Conservation (phyloP, 2,113 vertebrate genomes). For the Steatornis caripensis region DNA sequence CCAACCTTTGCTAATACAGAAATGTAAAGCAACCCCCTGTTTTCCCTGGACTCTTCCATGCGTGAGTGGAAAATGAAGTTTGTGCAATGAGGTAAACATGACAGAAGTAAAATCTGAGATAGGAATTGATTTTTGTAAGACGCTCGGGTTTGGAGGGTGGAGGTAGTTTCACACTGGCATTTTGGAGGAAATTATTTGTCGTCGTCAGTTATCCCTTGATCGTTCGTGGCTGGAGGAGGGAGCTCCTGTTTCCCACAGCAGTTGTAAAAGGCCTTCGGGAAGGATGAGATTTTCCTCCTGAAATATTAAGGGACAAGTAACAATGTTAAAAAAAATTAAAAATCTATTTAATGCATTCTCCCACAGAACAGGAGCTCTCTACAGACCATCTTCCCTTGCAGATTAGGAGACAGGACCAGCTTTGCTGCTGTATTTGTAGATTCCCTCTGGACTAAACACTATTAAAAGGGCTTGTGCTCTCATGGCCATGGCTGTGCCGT, state of each 20-base stretch:
- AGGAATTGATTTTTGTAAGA: neutral
- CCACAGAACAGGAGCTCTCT: neutral
- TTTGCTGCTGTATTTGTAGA: neutral
- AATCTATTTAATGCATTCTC: neutral
- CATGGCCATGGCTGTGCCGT: neutral
- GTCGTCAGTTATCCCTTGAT: neutral
- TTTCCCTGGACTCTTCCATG: neutral
- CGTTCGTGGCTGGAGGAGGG: neutral
- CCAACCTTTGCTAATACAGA: neutral
- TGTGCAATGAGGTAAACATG: neutral
- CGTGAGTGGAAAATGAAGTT: neutral
- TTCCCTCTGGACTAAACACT: neutral
- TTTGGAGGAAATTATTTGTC: constrained; percentile 5
- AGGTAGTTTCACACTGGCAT: neutral
- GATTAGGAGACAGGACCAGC: neutral
- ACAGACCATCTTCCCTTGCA: neutral
- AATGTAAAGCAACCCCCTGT: neutral
- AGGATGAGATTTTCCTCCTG: constrained; percentile 1
- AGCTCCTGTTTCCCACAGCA: neutral
- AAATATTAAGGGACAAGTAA: neutral
- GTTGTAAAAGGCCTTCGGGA: neutral
- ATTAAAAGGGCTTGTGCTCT: neutral
- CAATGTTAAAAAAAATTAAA: neutral
- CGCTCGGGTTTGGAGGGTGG: neutral
- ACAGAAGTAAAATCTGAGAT: neutral